Conservation (phyloP, 2,113 vertebrate genomes). For the Tauraco erythrolophus region DNA sequence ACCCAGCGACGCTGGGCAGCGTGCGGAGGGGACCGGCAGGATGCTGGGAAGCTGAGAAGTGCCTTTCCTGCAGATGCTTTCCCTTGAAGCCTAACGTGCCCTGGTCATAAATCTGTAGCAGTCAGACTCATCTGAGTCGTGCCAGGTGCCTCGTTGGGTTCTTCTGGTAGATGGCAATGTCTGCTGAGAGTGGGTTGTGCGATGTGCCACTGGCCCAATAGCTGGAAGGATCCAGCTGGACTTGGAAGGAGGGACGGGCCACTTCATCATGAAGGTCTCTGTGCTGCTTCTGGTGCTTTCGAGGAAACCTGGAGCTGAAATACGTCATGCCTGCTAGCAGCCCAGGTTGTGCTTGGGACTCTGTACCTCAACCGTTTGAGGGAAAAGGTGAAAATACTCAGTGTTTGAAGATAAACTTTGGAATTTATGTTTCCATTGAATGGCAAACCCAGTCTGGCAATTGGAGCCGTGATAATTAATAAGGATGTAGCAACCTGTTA, state of each 20-base stretch:
- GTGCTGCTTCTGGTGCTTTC: background rate
- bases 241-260: rapidly evolving
- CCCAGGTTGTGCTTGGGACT: background rate
- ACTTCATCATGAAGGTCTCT: background rate
- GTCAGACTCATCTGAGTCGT: rapidly evolving
- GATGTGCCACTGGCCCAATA: background rate
- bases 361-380: rapidly evolving
- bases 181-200: rapidly evolving
- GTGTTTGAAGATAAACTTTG: background rate
- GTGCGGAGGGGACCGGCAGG: rapidly evolving
- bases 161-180: rapidly evolving
- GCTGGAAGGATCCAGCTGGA: background rate
- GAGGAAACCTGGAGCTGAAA: background rate
- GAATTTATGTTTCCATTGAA: background rate
- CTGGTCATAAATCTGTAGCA: background rate
- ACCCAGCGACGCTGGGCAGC: rapidly evolving
- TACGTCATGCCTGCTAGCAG: background rate
- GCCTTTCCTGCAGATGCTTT: background rate
- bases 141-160: background rate
- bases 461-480: background rate
- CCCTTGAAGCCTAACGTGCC: background rate
- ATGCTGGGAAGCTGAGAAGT: background rate
- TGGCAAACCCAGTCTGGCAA: background rate
- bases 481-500: background rate
- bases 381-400: background rate